A percentile compares a stretch with the other conserved stretches of the same genome.
Conservation (phyloP, 2,113 vertebrate species). For the Grammomys dolichurus region DNA sequence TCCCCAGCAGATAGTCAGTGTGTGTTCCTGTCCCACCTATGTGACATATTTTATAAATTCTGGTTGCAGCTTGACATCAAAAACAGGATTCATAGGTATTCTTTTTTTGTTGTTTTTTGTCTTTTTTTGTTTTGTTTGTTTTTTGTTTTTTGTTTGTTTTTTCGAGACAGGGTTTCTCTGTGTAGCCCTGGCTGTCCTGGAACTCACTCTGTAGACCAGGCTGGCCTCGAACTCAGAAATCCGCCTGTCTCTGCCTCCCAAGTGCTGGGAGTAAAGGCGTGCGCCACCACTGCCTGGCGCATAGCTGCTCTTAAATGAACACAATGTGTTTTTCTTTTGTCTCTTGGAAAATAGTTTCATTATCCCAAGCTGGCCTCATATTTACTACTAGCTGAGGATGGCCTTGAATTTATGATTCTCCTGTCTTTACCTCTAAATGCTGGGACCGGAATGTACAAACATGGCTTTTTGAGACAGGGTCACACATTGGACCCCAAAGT, state of each 20-base stretch:
- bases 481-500: neutral
- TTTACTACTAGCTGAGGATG: neutral
- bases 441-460: neutral
- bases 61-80: fast-evolving
- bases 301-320: neutral
- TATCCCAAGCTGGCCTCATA: neutral
- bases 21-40: fast-evolving
- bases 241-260: no score
- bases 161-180: no score
- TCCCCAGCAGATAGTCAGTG: fast-evolving
- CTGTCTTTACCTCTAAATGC: neutral
- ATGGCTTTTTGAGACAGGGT: neutral
- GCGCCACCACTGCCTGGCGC: no score
- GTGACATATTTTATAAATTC: fast-evolving
- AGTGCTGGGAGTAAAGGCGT: no score
- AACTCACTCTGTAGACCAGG: no score
- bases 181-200: no score
- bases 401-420: neutral
- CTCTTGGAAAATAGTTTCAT: neutral
- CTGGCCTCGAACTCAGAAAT: no score
- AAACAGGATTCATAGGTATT: neutral
- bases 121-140: no score
- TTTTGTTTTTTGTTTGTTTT: no score
- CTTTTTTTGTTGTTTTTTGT: no score
- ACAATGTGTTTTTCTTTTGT: neutral